Base-by-base conservation (phyloP, 2,888 invertebrate species). In the Odiellus spinosus region DNA sequence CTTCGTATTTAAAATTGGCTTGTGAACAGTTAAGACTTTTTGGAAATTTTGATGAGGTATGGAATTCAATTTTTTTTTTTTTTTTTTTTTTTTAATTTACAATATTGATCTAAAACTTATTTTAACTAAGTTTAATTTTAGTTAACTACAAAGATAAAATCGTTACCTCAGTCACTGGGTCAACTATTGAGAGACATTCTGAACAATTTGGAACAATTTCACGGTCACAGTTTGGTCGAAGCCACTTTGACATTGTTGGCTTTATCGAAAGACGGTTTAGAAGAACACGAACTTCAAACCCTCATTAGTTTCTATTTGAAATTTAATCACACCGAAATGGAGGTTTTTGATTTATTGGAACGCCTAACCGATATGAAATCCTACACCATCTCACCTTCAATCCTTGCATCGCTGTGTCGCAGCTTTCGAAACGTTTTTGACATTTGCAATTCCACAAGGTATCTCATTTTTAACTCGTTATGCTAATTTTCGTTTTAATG, bases 1-100 rank as follows among this genome's bases (percentile, higher is more conserved):
- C 68, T 1, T 56, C 66, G 19, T 69, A 62, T 55, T 57, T 69
- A 48, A 60, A 57, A 42, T 55, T 68, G 33, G 66, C 65, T 19
- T 68, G 68, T 60, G 66, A 69, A 51, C 65, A 65, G 50, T 59
- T 69, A 5, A 51, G 67, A 48, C 46, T 40, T 14, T 53, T 53
- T 50, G 53, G 51, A 12, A 36, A 48, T 11, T 56, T 51, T 45
- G 55, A 57, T 18, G 48, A 44, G 21, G 52, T 52, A 46, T 49
- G 48, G 3, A 18, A 15, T 18, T 2, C 15, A n/a, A n/a, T n/a
- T 1, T n/a, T 39, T n/a, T 39, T 39, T n/a, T n/a, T n/a, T n/a
- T n/a, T n/a, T n/a, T n/a, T 36, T n/a, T 14, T 6, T 6, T 11
- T n/a, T 11, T 36, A 36, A 14, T 6, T 11, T 26, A 26, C 8